Base-by-base conservation (phyloP, 2,888 invertebrate species). In the Lochmaea capreae region DNA sequence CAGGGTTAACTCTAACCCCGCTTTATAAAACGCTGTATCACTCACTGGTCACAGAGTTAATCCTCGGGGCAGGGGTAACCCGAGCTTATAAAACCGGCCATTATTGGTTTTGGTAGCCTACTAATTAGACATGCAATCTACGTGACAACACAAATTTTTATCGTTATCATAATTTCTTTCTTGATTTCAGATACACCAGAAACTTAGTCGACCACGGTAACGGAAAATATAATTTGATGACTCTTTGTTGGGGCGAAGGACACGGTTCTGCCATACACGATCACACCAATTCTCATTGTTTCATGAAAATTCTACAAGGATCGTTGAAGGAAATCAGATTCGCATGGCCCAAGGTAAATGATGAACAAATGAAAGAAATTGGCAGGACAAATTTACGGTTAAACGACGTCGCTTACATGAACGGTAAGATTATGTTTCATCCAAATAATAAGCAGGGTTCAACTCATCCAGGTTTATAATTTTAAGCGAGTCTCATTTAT, bases 231-330 rank as follows among this genome's bases (percentile, higher is more conserved):
- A 99, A 99, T 88, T 89, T 99, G 79, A 97, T 99, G 94, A 91
- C 97, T 42, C 88, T 99, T n/a, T 99, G 99, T 87, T 99, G 99
- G 99, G 96, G 97, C 22, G 96, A 97, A 85, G 96, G 96, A 0
- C 97, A 97, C 79, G 95, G 95, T 0, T 97, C 98, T 0, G 93
- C 95, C 11, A 97, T 99, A 79, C 99, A 99, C 86, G 98, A 98
- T 87, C 99, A 99, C 85, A 93, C 97, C 0, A 92, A 98, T 83
- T 93, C 98, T 0, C 98, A 99, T 85, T 99, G 99, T 87, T 97
- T 99, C 87, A 97, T 99, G 95, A 99, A 98, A 88, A 91, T 96
- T 76, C 89, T 98, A 0, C 92, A 94, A 76, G 98, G 97, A 0
- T 91, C 90, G 74, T 86, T 98, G 57, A 91, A 92, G 67, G 98